Conservation (phyloP, 2,888 invertebrate genomes). For the Mesorhabditis spiculigera region DNA sequence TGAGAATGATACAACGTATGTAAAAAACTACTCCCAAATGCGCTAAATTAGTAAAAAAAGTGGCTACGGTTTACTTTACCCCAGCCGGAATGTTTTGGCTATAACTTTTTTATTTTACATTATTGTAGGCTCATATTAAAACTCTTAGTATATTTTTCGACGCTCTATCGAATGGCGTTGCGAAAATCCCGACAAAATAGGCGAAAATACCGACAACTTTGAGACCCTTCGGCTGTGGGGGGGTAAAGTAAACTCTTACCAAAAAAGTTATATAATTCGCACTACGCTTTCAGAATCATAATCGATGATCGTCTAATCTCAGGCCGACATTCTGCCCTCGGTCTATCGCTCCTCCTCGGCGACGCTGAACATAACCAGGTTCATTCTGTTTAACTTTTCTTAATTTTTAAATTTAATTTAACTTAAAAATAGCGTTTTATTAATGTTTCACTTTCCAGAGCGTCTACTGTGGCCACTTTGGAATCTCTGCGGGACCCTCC, state of each 20-base stretch:
- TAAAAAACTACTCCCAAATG: not conserved
- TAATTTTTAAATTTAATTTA: not conserved
- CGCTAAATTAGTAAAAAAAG: too few relatives aligned
- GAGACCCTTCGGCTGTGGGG: too few relatives aligned
- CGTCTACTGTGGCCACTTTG: constrained; percentile 4
- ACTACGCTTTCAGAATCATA: constrained; percentile 18
- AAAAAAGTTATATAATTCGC: not conserved
- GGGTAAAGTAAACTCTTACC: too few relatives aligned
- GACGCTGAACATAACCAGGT: not conserved
- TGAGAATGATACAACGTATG: constrained; percentile 30
- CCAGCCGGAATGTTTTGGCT: too few relatives aligned
- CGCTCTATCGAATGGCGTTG: too few relatives aligned
- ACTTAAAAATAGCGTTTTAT: not conserved
- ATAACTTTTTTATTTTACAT: too few relatives aligned
- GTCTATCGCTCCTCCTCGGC: not conserved
- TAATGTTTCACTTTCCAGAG: not conserved
- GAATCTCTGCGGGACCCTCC: not conserved
- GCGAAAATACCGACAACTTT: too few relatives aligned
- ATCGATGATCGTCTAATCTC: constrained; percentile 29
- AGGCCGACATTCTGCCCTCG: constrained; percentile 12
- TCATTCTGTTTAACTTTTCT: not conserved
- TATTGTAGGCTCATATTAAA: too few relatives aligned
- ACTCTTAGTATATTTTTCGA: too few relatives aligned
- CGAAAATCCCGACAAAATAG: too few relatives aligned
- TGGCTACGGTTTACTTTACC: too few relatives aligned